phyloP scores from a whole-genome alignment of 2,888 invertebrate species.

The Hemistola chrysoprasaria region DNA sequence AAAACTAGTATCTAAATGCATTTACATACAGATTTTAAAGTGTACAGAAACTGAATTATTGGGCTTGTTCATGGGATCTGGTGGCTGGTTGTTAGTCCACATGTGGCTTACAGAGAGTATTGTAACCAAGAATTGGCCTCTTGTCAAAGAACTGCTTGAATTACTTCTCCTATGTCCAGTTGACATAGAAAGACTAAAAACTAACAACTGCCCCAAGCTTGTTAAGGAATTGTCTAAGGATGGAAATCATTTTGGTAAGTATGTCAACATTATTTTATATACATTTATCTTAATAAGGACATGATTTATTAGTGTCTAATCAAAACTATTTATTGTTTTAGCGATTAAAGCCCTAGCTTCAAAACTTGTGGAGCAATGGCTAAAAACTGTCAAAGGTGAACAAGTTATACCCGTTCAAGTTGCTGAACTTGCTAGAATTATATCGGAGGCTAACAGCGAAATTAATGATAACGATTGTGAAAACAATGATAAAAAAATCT shows the following conservation, averaged over 20 bases:
- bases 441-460: conserved; percentile 51
- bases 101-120: conserved; percentile 95
- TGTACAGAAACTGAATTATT: conserved; percentile 92
- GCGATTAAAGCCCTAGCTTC: conserved; percentile 90
- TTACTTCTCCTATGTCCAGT: conserved; percentile 94
- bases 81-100: conserved; percentile 96
- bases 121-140: conserved; percentile 91
- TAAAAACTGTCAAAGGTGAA: conserved; percentile 93
- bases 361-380: conserved; percentile 94
- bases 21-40: conserved; percentile 95
- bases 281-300: too few species aligned
- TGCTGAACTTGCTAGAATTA: conserved; percentile 63
- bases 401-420: conserved; percentile 70
- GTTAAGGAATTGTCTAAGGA: conserved; percentile 94
- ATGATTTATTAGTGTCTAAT: too few species aligned
- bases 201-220: conserved; percentile 95
- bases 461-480: conserved; percentile 33
- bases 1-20: conserved; percentile 97
- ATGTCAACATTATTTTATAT: conserved; percentile 4
- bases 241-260: conserved; percentile 90
- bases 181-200: conserved; percentile 93
- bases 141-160: conserved; percentile 93
- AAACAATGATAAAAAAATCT: conserved; percentile 28
- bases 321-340: conserved; percentile 74
- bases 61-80: conserved; percentile 93